Evolutionary conservation across 2,888 invertebrate species (phyloP).

Genomic region (Spodoptera picta): DNA sequence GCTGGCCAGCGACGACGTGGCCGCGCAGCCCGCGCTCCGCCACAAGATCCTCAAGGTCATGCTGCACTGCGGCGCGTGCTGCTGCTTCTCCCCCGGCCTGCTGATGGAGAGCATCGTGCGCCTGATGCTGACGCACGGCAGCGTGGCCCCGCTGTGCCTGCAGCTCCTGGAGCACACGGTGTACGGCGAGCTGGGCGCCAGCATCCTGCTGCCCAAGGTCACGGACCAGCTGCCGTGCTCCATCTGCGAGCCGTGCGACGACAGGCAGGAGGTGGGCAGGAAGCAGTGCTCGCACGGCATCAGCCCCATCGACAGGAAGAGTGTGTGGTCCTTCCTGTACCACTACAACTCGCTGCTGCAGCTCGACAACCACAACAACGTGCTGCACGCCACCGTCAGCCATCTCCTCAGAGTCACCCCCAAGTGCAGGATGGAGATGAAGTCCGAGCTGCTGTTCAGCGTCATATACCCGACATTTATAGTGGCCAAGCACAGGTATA

Average conservation of each 20-base stretch:
- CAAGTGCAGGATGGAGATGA: constrained; percentile 86
- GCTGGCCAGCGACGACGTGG: constrained; percentile 79
- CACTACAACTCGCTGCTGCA: constrained; percentile 89
- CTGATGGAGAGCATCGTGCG: constrained; percentile 85
- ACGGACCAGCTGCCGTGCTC: constrained; percentile 82
- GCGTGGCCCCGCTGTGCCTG: constrained; percentile 79
- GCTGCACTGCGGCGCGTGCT: constrained; percentile 89
- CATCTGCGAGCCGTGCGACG: constrained; percentile 78
- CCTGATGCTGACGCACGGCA: constrained; percentile 79
- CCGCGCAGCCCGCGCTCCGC: constrained; percentile 76
- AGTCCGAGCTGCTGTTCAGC: constrained; percentile 88
- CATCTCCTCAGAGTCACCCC: constrained; percentile 89
- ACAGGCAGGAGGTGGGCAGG: constrained; percentile 64
- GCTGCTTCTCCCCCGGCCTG: constrained; percentile 89
- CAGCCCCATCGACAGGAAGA: constrained; percentile 73
- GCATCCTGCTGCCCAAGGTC: constrained; percentile 69
- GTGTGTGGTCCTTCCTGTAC: constrained; percentile 88
- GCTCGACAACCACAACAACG: constrained; percentile 83
- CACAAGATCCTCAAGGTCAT: constrained; percentile 87
- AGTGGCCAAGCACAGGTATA: constrained; percentile 85
- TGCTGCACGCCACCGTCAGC: constrained; percentile 88
- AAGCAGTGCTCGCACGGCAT: constrained; percentile 74
- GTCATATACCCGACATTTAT: constrained; percentile 90
- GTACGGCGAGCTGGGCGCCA: constrained; percentile 89
- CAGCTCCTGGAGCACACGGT: constrained; percentile 88